These are phyloP conservation scores for Oenanthe melanoleuca DNA, from an alignment of 2,113 vertebrate genomes.

Conservation along the genomic window DNA sequence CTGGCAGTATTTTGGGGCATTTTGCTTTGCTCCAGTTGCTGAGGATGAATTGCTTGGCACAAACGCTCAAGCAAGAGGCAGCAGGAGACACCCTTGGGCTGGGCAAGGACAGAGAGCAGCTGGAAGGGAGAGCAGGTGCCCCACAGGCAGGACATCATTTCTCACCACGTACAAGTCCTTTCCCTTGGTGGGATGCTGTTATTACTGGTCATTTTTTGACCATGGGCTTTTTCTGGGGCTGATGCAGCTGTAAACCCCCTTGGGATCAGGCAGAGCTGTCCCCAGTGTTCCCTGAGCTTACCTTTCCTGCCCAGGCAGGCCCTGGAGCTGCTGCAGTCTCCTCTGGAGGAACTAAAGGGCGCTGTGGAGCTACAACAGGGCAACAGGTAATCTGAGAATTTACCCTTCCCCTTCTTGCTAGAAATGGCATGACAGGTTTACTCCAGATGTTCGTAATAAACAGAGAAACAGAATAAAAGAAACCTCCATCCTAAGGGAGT, in stretches of 20 bases:
- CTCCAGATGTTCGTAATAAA: neutral
- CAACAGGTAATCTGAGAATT: neutral
- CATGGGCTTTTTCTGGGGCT: fast-evolving
- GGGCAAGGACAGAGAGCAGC: neutral
- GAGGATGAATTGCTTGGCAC: neutral
- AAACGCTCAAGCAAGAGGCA: fast-evolving
- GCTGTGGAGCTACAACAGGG: neutral
- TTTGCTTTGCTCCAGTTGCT: neutral
- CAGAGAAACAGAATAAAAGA: neutral
- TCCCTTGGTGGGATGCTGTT: neutral
- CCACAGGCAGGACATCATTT: neutral
- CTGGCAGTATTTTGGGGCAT: neutral
- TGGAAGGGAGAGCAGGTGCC: neutral
- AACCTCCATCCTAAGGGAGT: neutral
- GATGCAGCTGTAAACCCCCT: neutral
- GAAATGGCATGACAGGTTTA: neutral
- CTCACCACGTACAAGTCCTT: fast-evolving
- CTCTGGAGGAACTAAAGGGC: neutral
- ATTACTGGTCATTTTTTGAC: fast-evolving
- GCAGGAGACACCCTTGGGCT: neutral
- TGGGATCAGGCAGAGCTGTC: neutral
- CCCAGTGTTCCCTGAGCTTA: neutral
- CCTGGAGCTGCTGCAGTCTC: neutral
- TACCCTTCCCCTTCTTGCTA: neutral
- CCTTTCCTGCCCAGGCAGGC: neutral